Conservation (phyloP, 1,140 invertebrate genomes). For the Maconellicoccus hirsutus region DNA sequence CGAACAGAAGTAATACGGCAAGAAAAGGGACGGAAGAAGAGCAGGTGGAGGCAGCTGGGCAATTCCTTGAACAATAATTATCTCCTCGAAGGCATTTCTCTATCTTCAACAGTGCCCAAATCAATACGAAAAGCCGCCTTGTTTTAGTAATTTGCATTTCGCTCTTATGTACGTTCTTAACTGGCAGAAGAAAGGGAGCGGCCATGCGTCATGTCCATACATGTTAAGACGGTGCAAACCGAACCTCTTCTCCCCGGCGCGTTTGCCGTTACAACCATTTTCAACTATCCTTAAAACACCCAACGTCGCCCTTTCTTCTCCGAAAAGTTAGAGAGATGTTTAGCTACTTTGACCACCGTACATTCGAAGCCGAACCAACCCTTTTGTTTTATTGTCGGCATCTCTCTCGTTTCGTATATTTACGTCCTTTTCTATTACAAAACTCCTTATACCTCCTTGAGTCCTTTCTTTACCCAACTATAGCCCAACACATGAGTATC, state of each 20-base stretch:
- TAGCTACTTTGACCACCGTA: conserved; percentile 20
- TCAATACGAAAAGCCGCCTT: conserved; percentile 26
- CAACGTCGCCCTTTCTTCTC: conserved; percentile 13
- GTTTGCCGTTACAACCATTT: conserved; percentile 10
- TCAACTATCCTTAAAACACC: conserved; percentile 17
- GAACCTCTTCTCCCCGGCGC: conserved; percentile 24
- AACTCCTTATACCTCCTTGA: conserved; percentile 20
- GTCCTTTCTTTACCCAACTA: conserved; percentile 18
- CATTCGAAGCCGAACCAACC: conserved; percentile 16
- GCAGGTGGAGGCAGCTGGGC: conserved; percentile 3
- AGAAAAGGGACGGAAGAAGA: neutral
- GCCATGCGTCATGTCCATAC: conserved; percentile 27
- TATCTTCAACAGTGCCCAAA: conserved; percentile 24
- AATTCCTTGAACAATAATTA: conserved; percentile 27
- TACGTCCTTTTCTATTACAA: conserved; percentile 8
- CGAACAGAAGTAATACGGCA: conserved; percentile 9
- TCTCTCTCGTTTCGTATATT: conserved; percentile 4
- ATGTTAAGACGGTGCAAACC: conserved; percentile 27
- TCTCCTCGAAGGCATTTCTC: conserved; percentile 27
- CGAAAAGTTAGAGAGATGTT: conserved; percentile 23
- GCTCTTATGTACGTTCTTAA: conserved; percentile 24
- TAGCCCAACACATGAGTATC: conserved; percentile 18
- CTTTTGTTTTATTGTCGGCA: conserved; percentile 18
- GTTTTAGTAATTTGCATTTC: conserved; percentile 28
- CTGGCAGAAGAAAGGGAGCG: conserved; percentile 23